Evolutionary conservation across 2,113 vertebrate species (phyloP).

Genomic region (Nannospalax galili): DNA sequence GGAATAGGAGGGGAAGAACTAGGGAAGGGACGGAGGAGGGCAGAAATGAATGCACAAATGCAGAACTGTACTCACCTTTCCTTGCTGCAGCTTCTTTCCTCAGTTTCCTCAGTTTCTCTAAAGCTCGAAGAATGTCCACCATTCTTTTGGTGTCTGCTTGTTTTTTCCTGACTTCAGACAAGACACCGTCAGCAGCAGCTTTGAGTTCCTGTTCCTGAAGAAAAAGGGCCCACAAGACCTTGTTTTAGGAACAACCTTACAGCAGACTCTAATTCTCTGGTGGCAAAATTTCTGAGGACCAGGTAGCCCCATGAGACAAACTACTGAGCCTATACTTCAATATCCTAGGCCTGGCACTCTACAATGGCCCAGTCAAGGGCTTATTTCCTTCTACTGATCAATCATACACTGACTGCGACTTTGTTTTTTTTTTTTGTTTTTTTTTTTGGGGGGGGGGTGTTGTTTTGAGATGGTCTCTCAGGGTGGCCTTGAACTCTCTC

Average conservation of each 20-base stretch:
- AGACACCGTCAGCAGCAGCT: slow-evolving; percentile 93
- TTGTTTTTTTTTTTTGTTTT: too few relatives aligned
- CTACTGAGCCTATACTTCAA: not conserved
- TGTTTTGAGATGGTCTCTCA: not conserved
- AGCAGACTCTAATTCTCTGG: not conserved
- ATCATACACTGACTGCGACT: not conserved
- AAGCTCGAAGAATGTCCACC: slow-evolving; percentile 90
- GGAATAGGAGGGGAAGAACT: accelerated
- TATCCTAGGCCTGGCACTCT: not conserved
- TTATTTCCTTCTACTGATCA: not conserved
- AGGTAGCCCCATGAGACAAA: not conserved
- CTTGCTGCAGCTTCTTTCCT: slow-evolving; percentile 96
- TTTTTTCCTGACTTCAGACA: slow-evolving; percentile 96
- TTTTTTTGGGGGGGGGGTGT: too few relatives aligned
- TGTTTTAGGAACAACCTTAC: not conserved
- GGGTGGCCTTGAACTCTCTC: not conserved
- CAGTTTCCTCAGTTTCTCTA: slow-evolving; percentile 95
- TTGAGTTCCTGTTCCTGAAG: slow-evolving; percentile 94
- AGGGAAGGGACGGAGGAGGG: not conserved
- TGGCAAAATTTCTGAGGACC: not conserved
- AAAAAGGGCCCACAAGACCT: not conserved
- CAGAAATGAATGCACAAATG: not conserved
- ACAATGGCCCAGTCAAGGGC: not conserved
- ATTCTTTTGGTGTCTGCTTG: slow-evolving; percentile 95
- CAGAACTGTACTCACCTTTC: slow-evolving; percentile 88